A percentile compares a stretch with the other conserved stretches of the same genome.
Evolutionary conservation across 2,797 vertebrate species (phyloP).

Genomic region (Lepilemur septentrionalis): DNA sequence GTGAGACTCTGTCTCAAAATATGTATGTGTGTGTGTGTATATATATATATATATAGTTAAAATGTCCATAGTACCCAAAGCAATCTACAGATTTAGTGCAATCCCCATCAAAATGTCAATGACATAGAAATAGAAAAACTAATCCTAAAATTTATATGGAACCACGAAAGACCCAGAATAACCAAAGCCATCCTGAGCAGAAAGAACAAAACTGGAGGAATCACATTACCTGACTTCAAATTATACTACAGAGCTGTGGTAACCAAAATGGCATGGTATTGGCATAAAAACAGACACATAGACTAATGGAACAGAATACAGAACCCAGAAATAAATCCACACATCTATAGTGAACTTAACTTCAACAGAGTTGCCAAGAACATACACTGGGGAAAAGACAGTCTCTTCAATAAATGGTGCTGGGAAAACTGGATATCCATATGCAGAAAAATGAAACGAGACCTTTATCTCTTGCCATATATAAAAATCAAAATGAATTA

Average conservation of each 20-base stretch:
- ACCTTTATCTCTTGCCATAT: background rate
- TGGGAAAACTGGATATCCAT: background rate
- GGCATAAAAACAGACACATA: background rate
- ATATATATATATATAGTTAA: background rate
- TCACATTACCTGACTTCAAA: background rate
- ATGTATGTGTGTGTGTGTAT: too few species aligned
- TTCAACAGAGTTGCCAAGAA: background rate
- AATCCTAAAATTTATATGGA: background rate
- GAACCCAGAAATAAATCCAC: background rate
- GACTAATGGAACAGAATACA: background rate
- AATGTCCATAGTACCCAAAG: background rate
- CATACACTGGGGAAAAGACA: background rate
- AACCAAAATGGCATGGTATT: background rate
- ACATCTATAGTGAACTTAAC: background rate
- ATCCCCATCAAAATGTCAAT: background rate
- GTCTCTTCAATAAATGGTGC: background rate
- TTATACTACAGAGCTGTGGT: background rate
- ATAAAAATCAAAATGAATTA: background rate
- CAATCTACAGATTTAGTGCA: background rate
- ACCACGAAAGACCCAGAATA: background rate
- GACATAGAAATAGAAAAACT: background rate
- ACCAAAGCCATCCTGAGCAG: background rate
- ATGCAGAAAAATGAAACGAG: background rate
- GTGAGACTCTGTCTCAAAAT: too few species aligned
- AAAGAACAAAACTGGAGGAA: background rate